phyloP scores from a whole-genome alignment of 2,797 vertebrate genomes.

The Chromobotia macracanthus region DNA sequence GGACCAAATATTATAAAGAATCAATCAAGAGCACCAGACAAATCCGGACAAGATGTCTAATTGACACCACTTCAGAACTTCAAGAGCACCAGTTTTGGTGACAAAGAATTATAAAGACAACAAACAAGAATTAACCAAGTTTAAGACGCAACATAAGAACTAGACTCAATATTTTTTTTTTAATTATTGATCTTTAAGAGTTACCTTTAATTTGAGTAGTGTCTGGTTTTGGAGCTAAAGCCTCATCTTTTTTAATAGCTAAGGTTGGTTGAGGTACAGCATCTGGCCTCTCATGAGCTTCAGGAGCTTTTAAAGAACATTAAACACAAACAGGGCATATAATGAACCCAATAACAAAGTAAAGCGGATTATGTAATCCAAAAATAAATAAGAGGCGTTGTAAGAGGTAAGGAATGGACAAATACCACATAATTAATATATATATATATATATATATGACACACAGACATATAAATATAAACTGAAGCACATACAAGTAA shows the following conservation, averaged over 20 bases:
- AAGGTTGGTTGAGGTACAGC: constrained; percentile 56
- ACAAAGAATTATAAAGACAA: constrained; percentile 3
- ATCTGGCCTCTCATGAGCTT: constrained; percentile 66
- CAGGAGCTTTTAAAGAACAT: constrained; percentile 79
- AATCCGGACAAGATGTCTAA: constrained; percentile 36
- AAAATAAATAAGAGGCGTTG: constrained; percentile 12
- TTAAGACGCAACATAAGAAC: not conserved
- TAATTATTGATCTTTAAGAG: constrained; percentile 20
- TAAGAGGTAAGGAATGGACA: constrained; percentile 23
- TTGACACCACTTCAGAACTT: constrained; percentile 24
- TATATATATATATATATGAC: not conserved
- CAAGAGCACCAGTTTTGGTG: constrained; percentile 29
- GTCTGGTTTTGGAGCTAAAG: constrained; percentile 56
- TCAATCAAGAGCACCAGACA: constrained; percentile 44
- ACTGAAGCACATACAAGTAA: constrained; percentile 13
- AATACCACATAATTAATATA: not conserved
- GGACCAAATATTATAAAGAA: constrained; percentile 8
- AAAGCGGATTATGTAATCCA: not conserved
- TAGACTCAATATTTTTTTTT: constrained; percentile 11
- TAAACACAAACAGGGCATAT: constrained; percentile 34
- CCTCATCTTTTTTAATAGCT: constrained; percentile 67
- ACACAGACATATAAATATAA: constrained; percentile 15
- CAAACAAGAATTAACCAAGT: not conserved
- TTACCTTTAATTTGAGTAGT: constrained; percentile 63
- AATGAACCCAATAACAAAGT: constrained; percentile 19